A percentile compares a stretch with the other conserved stretches of the same genome.
phyloP scores from a whole-genome alignment of 2,888 invertebrate species.

The Lacanobia oleracea region DNA sequence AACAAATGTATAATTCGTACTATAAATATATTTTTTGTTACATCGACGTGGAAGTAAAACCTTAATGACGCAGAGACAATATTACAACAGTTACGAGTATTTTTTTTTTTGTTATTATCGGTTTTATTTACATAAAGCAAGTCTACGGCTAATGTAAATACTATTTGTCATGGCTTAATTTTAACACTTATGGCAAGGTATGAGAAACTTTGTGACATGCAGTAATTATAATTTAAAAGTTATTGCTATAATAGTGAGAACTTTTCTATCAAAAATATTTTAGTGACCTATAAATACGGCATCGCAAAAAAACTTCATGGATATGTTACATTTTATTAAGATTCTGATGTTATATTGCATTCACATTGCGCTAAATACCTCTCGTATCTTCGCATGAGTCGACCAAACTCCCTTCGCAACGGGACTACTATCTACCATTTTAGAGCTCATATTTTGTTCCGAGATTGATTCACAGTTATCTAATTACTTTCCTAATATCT shows the following conservation, averaged over 20 bases:
- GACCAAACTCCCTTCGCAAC: neutral
- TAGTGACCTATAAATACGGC: slow-evolving; percentile 30
- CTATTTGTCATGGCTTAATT: slow-evolving; percentile 58
- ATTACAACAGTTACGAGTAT: slow-evolving; percentile 17
- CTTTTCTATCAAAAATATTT: slow-evolving; percentile 54
- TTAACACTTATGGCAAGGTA: slow-evolving; percentile 70
- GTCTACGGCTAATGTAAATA: slow-evolving; percentile 51
- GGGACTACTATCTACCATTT: neutral
- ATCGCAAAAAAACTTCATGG: slow-evolving; percentile 24
- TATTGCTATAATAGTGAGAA: slow-evolving; percentile 38
- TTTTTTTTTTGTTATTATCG: slow-evolving; percentile 36
- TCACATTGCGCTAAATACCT: neutral
- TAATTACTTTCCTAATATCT: slow-evolving; percentile 15
- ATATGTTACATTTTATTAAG: slow-evolving; percentile 29
- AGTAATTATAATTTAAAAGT: slow-evolving; percentile 17
- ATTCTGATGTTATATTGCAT: slow-evolving; percentile 7
- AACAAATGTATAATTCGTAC: slow-evolving; percentile 58
- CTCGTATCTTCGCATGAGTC: neutral
- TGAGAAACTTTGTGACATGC: slow-evolving; percentile 57
- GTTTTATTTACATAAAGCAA: slow-evolving; percentile 28
- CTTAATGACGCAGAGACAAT: slow-evolving; percentile 8
- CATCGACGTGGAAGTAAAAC: slow-evolving; percentile 34
- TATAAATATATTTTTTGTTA: slow-evolving; percentile 49
- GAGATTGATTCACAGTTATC: neutral
- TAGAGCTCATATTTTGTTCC: slow-evolving; percentile 1